Conservation (phyloP, 2,797 vertebrate species). For the Ctenopoma multispine region DNA sequence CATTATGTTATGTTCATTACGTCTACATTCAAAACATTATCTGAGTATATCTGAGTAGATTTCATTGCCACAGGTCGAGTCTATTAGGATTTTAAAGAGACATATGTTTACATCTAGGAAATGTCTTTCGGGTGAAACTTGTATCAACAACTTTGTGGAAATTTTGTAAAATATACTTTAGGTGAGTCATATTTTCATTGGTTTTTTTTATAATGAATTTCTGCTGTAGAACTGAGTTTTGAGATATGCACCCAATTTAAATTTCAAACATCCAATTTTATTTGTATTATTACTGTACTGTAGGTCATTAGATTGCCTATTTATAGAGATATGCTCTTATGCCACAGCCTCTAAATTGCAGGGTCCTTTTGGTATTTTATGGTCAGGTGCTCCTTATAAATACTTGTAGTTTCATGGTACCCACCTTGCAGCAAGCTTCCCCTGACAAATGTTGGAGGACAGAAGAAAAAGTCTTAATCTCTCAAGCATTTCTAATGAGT, state of each 20-base stretch:
- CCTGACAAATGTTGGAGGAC: constrained; percentile 82
- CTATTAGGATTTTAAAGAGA: too few species aligned
- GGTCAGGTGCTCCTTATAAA: constrained; percentile 78
- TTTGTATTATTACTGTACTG: background rate
- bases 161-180: background rate
- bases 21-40: too few species aligned
- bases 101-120: too few species aligned
- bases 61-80: too few species aligned
- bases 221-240: background rate
- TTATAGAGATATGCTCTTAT: constrained; percentile 40
- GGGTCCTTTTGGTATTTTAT: constrained; percentile 66
- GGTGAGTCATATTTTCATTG: background rate
- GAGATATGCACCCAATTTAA: background rate
- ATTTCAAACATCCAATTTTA: background rate
- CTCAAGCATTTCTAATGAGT: constrained; percentile 90
- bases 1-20: too few species aligned
- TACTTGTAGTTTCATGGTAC: constrained; percentile 78
- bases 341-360: constrained; percentile 60
- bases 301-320: constrained; percentile 12
- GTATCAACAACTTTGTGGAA: background rate
- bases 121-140: background rate
- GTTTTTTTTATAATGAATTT: background rate
- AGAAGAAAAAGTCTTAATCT: constrained; percentile 85
- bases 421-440: constrained; percentile 73
- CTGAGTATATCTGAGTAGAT: too few species aligned